Conservation (phyloP, 2,797 vertebrate genomes). For the Rhodeus uyekii region DNA sequence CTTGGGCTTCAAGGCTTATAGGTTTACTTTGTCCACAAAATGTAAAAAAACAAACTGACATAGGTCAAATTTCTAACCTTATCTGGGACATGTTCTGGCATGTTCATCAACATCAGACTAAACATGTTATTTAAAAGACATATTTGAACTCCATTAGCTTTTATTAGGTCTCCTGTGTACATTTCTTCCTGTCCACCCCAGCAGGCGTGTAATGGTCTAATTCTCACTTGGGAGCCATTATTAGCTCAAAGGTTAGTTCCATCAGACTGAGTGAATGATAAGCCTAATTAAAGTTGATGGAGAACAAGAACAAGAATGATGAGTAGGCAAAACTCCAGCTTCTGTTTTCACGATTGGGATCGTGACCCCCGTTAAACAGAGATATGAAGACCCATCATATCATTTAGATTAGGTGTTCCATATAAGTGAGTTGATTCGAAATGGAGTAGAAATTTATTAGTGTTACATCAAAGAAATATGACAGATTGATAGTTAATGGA, state of each 20-base stretch:
- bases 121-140: neutral
- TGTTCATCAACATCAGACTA: neutral
- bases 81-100: neutral
- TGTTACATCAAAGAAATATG: neutral
- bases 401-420: constrained; percentile 11
- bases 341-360: constrained; percentile 17
- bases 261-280: constrained; percentile 45
- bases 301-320: constrained; percentile 34
- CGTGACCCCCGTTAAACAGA: neutral
- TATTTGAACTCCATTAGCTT: neutral
- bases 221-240: constrained; percentile 42
- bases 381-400: neutral
- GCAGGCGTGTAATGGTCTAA: constrained; percentile 50
- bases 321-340: constrained; percentile 36
- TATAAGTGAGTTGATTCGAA: neutral
- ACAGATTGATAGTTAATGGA: neutral
- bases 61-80: neutral
- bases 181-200: constrained; percentile 25
- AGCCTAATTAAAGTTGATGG: constrained; percentile 52
- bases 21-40: neutral
- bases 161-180: constrained; percentile 4
- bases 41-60: neutral
- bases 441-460: neutral
- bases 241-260: constrained; percentile 54
- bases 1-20: constrained; percentile 1